These are phyloP conservation scores for Palaemon carinicauda DNA, from an alignment of 1,140 invertebrate genomes.

Conservation along the genomic window DNA sequence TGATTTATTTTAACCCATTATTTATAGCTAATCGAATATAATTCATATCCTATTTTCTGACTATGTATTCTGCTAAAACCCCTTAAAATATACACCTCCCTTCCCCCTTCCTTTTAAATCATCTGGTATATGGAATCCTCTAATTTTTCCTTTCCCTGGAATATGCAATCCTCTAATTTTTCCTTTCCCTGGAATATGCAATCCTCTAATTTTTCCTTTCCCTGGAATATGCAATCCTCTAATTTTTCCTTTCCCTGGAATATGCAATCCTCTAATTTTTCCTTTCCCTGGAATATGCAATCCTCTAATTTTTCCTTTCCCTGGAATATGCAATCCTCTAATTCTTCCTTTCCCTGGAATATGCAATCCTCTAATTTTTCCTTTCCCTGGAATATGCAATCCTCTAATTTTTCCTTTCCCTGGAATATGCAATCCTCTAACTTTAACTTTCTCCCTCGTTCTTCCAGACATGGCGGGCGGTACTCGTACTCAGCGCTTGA, in stretches of 20 bases:
- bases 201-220: not conserved
- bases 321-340: not conserved
- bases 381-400: not conserved
- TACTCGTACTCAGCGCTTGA: constrained; percentile 77
- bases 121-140: not conserved
- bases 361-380: not conserved
- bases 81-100: not conserved
- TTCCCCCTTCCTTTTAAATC: not conserved
- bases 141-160: not conserved
- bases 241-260: not conserved
- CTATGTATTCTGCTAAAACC: not conserved
- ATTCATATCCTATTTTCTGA: no score
- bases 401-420: not conserved
- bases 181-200: not conserved
- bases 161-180: not conserved
- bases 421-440: not conserved
- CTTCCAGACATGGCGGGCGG: constrained; percentile 68
- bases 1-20: no score
- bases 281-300: not conserved
- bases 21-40: no score
- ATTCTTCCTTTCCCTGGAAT: not conserved
- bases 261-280: not conserved
- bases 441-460: not conserved
- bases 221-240: not conserved
- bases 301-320: not conserved